Conservation (phyloP, 1,140 invertebrate species). For the Solenopsis fugax region DNA sequence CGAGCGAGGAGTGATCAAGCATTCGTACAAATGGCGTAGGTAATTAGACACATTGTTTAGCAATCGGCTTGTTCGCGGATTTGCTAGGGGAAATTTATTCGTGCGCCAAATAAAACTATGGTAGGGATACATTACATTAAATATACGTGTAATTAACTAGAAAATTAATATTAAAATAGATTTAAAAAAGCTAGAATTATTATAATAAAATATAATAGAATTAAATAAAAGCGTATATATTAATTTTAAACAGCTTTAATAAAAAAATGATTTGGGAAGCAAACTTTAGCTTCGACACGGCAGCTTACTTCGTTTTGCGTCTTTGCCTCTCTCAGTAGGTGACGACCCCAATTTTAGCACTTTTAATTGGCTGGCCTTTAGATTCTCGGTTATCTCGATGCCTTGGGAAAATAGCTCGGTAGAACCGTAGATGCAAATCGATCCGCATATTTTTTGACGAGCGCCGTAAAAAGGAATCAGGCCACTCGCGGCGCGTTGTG, state of each 20-base stretch:
- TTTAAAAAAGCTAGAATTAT: neutral
- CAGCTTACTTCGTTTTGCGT: neutral
- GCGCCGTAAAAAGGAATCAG: slow-evolving; percentile 69
- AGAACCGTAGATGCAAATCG: slow-evolving; percentile 57
- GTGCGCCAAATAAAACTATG: neutral
- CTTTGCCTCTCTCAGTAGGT: neutral
- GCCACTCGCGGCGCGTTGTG: slow-evolving; percentile 54
- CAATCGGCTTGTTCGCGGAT: slow-evolving; percentile 13
- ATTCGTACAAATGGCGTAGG: slow-evolving; percentile 41
- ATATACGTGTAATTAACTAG: neutral
- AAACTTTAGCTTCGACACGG: neutral
- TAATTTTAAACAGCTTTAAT: neutral
- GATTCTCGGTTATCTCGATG: slow-evolving; percentile 31
- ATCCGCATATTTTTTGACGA: slow-evolving; percentile 57
- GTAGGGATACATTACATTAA: neutral
- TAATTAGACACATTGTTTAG: slow-evolving; percentile 53
- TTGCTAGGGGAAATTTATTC: slow-evolving; percentile 1
- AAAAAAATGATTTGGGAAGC: neutral
- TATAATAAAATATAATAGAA: neutral
- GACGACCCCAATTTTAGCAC: slow-evolving; percentile 33
- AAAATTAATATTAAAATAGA: neutral
- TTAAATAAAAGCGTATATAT: neutral
- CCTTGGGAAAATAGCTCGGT: slow-evolving; percentile 50
- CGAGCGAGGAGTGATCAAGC: slow-evolving; percentile 6
- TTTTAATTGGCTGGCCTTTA: slow-evolving; percentile 25